Conservation (phyloP, 2,797 vertebrate species). For the Mormyrus proboscirostris region DNA sequence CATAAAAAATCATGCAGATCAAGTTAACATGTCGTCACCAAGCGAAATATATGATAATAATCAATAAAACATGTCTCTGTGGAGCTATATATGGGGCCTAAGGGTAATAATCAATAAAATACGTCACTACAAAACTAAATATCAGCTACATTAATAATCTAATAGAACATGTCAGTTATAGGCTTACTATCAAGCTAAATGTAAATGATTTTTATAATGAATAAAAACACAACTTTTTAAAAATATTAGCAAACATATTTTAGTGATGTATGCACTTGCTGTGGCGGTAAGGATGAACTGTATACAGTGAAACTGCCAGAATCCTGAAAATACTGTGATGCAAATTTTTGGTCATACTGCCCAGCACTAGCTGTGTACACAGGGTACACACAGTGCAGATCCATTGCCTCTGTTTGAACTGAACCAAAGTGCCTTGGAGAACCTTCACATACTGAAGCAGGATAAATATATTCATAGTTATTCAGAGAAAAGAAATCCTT, state of each 20-base stretch:
- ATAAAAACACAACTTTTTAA: neutral
- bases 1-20: neutral
- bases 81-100: neutral
- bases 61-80: neutral
- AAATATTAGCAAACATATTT: neutral
- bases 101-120: neutral
- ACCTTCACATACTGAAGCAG: neutral
- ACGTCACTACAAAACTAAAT: neutral
- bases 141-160: neutral
- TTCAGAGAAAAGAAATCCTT: neutral
- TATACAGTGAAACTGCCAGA: neutral
- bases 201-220: neutral
- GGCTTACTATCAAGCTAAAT: neutral
- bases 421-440: neutral
- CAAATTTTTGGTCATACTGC: neutral
- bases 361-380: neutral
- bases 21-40: neutral
- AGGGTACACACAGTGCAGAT: neutral
- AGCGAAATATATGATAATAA: neutral
- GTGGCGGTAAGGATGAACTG: neutral
- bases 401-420: neutral
- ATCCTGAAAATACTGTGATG: neutral
- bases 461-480: neutral
- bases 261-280: neutral
- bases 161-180: neutral